Conservation (phyloP, 2,797 vertebrate genomes). For the Emydoidea blandingii region DNA sequence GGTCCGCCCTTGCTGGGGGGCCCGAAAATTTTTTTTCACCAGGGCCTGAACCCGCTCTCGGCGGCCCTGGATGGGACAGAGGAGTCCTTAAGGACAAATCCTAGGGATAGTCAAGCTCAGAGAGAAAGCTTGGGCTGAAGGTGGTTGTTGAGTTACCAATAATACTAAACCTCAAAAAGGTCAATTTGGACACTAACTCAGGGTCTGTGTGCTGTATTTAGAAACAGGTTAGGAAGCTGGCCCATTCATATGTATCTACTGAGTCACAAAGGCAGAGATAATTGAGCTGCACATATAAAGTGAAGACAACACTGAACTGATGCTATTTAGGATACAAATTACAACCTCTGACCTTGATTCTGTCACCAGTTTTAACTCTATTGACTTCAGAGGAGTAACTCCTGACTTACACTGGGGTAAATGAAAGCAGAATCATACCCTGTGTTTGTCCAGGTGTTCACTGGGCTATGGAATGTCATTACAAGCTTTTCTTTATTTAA, state of each 20-base stretch:
- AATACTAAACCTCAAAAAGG: background rate
- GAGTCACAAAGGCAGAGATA: background rate
- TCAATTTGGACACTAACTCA: background rate
- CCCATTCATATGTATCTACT: too few relatives aligned
- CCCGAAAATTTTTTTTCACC: too few relatives aligned
- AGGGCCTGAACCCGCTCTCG: too few relatives aligned
- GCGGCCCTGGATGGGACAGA: background rate
- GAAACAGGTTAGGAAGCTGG: background rate
- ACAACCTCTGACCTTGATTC: background rate
- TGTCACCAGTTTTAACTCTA: background rate
- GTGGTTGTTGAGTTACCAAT: background rate
- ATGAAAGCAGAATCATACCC: background rate
- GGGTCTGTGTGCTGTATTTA: background rate
- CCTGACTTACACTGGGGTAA: background rate
- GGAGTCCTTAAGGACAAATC: background rate
- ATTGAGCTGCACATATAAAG: background rate
- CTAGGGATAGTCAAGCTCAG: background rate
- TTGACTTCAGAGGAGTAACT: background rate
- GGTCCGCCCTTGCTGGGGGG: too few relatives aligned
- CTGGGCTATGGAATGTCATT: background rate
- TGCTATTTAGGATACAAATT: background rate
- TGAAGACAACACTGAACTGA: background rate
- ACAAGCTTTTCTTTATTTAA: background rate
- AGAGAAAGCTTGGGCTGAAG: background rate
- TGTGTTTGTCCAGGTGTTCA: background rate